These are phyloP conservation scores for Amblyraja radiata DNA, from an alignment of 2,797 vertebrate species.

Conservation along the genomic window DNA sequence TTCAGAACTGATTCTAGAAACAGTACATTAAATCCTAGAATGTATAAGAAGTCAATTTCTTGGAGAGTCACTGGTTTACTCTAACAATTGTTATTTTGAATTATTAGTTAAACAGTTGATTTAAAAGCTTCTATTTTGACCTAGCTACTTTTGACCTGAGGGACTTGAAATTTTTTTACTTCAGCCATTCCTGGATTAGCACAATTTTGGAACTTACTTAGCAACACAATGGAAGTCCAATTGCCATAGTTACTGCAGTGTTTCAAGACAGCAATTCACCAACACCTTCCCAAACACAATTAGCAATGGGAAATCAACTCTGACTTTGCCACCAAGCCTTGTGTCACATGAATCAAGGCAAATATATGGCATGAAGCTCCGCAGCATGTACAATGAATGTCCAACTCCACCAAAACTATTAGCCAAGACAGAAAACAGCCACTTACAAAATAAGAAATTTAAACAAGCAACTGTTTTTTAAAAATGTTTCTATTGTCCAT, in stretches of 20 bases:
- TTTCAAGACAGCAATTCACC: too few relatives aligned
- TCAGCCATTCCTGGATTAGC: too few relatives aligned
- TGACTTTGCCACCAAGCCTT: too few relatives aligned
- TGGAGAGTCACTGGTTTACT: too few relatives aligned
- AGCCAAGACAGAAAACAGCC: not conserved
- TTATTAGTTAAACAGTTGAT: not conserved
- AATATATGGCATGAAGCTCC: not conserved
- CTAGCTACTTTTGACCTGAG: not conserved
- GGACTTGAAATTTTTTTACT: too few relatives aligned
- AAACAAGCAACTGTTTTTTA: not conserved
- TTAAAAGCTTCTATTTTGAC: not conserved
- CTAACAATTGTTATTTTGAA: not conserved
- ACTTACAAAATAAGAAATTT: not conserved
- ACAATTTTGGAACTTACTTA: too few relatives aligned
- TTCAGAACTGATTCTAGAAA: not conserved
- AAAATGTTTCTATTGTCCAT: not conserved
- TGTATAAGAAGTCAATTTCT: not conserved
- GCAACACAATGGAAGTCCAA: too few relatives aligned
- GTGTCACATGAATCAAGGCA: too few relatives aligned
- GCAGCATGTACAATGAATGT: not conserved
- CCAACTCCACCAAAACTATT: not conserved
- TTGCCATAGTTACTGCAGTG: too few relatives aligned
- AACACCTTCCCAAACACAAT: too few relatives aligned
- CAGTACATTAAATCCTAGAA: not conserved
- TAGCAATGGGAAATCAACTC: too few relatives aligned